Conservation (phyloP, 2,888 invertebrate genomes). For the Amblyjoppa fuscipennis region DNA sequence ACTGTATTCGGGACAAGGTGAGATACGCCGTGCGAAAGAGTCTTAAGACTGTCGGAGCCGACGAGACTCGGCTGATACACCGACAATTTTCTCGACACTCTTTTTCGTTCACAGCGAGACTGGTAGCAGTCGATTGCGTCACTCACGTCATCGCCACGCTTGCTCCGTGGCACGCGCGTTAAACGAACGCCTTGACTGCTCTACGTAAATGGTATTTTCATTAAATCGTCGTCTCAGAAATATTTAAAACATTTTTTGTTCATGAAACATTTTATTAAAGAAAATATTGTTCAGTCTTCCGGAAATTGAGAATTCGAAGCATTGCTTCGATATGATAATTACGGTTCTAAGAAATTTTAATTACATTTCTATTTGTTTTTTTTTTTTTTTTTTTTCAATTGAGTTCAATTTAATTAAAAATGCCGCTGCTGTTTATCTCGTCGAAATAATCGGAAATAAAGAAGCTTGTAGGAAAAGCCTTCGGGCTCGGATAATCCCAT, state of each 20-base stretch:
- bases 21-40: constrained; percentile 45
- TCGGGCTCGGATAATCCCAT: constrained; percentile 22
- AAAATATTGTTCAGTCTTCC: too few species aligned
- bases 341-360: too few species aligned
- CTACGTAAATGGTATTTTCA: constrained; percentile 11
- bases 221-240: not conserved
- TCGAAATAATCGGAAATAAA: constrained; percentile 3
- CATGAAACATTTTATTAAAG: too few species aligned
- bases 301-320: too few species aligned
- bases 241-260: too few species aligned
- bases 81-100: constrained; percentile 39
- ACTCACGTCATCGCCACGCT: constrained; percentile 26
- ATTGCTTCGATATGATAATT: too few species aligned
- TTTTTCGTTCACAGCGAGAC: constrained; percentile 25
- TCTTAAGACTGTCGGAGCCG: constrained; percentile 34
- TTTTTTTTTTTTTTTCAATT: not conserved
- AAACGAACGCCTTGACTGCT: not conserved
- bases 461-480: constrained; percentile 11
- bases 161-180: constrained; percentile 23
- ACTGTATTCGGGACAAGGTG: constrained; percentile 67
- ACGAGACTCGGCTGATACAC: constrained; percentile 26
- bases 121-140: constrained; percentile 44
- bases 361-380: not conserved
- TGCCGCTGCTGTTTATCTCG: not conserved
- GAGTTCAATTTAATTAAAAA: not conserved